A percentile compares a stretch with the other conserved stretches of the same genome.
These are phyloP conservation scores for Sitta europaea DNA, from an alignment of 2,113 vertebrate genomes.

Conservation along the genomic window DNA sequence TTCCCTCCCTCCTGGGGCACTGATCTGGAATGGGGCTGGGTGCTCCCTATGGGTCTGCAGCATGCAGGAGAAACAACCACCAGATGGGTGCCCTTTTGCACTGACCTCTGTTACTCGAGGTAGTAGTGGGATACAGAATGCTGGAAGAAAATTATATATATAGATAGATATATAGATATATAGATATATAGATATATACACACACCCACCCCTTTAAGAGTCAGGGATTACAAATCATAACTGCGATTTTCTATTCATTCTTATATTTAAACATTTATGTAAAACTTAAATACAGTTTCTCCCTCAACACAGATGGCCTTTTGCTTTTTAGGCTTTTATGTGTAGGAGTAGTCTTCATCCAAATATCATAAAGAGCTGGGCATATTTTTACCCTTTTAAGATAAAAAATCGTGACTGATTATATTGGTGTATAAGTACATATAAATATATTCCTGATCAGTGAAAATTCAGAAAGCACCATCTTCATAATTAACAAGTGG, in stretches of 20 bases:
- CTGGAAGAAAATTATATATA: background rate
- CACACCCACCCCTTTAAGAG: too few species aligned
- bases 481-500: background rate
- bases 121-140: background rate
- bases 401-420: background rate
- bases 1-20: background rate
- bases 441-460: background rate
- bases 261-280: background rate
- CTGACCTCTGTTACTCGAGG: background rate
- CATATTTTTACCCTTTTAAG: background rate
- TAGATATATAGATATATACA: too few species aligned
- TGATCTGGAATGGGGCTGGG: background rate
- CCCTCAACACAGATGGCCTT: slow-evolving; percentile 36
- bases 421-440: background rate
- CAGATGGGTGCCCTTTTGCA: background rate
- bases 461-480: background rate
- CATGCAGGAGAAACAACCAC: background rate
- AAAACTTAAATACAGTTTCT: background rate
- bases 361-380: background rate
- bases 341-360: background rate
- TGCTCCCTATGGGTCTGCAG: background rate
- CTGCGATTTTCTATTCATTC: background rate
- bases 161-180: too few species aligned
- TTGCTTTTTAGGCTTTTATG: background rate
- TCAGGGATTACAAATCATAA: background rate